phyloP scores from a whole-genome alignment of 2,888 invertebrate genomes.

The Dusona sp. region DNA sequence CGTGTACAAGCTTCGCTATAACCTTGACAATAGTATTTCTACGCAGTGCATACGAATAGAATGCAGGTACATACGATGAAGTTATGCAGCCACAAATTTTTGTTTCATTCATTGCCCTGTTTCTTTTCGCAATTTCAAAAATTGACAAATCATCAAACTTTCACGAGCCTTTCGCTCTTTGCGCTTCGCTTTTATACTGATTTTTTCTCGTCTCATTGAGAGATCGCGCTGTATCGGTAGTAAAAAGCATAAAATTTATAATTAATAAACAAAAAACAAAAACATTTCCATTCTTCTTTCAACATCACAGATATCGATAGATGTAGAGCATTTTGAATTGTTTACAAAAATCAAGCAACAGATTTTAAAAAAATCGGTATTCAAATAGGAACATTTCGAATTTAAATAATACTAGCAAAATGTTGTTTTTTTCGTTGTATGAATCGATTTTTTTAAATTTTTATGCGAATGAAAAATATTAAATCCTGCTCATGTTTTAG shows the following conservation, averaged over 20 bases:
- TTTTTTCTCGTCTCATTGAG: background rate
- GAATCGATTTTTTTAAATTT: no score
- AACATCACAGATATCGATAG: background rate
- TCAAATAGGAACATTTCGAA: background rate
- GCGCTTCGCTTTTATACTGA: background rate
- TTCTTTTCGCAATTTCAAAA: background rate
- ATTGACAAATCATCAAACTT: background rate
- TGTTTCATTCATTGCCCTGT: background rate
- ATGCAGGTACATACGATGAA: background rate
- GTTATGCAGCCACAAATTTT: background rate
- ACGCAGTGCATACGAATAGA: background rate
- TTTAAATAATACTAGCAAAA: background rate
- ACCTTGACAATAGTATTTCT: conserved; percentile 6
- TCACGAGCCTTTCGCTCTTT: background rate
- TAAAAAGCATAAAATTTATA: background rate
- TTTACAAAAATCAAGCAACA: background rate
- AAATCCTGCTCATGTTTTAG: background rate
- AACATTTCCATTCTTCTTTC: background rate
- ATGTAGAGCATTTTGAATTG: background rate
- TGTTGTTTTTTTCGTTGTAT: background rate
- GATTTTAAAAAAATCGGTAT: background rate
- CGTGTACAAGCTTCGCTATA: conserved; percentile 3
- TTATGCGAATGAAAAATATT: no score
- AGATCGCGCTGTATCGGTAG: background rate
- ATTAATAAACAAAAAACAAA: background rate